Evolutionary conservation across 2,113 vertebrate species (phyloP).

Genomic region (Oenanthe melanoleuca): DNA sequence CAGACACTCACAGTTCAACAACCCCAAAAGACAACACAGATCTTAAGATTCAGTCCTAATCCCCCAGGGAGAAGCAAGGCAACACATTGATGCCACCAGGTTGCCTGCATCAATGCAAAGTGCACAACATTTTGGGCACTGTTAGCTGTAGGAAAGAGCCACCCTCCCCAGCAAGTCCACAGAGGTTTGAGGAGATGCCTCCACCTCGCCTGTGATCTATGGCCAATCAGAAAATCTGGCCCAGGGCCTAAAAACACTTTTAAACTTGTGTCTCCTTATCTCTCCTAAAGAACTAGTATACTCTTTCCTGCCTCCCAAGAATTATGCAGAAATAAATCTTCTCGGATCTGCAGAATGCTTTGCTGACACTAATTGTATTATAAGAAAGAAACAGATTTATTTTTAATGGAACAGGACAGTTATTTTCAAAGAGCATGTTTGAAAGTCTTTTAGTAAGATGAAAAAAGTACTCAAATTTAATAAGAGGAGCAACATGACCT

Average conservation of each 20-base stretch:
- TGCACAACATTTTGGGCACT: not conserved
- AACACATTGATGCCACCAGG: not conserved
- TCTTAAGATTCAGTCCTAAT: not conserved
- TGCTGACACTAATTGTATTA: conserved; percentile 57
- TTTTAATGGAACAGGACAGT: conserved; percentile 52
- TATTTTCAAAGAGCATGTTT: conserved; percentile 21
- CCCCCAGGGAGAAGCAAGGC: not conserved
- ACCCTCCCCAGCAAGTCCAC: not conserved
- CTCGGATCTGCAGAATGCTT: conserved; percentile 18
- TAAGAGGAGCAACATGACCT: conserved; percentile 40
- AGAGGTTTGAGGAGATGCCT: not conserved
- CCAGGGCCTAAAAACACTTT: conserved; percentile 32
- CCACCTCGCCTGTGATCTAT: not conserved
- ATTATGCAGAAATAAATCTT: conserved; percentile 57
- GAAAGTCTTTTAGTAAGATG: conserved; percentile 3
- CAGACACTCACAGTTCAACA: not conserved
- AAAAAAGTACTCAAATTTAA: conserved; percentile 40
- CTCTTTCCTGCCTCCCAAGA: conserved; percentile 36
- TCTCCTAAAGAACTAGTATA: conserved; percentile 2
- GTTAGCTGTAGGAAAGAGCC: not conserved
- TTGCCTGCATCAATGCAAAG: not conserved
- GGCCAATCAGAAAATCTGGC: not conserved
- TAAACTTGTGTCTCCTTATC: conserved; percentile 37
- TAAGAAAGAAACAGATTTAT: conserved; percentile 44
- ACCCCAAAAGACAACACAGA: not conserved